A percentile compares a stretch with the other conserved stretches of the same genome.
phyloP scores from a whole-genome alignment of 2,113 vertebrate species.

The Dinomys branickii region DNA sequence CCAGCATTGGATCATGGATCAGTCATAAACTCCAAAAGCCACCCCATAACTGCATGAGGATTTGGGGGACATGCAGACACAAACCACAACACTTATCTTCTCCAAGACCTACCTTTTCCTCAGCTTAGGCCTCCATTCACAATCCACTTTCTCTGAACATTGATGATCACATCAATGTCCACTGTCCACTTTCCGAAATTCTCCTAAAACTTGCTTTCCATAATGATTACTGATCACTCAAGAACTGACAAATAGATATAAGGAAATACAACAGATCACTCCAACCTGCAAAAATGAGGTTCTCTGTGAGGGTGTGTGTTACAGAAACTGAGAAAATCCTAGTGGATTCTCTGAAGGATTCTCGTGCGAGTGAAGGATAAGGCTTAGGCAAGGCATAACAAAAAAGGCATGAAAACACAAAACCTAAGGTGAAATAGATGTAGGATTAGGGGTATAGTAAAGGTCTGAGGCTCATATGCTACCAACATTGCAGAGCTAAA shows the following conservation, averaged over 20 bases:
- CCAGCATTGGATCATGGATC: too few species aligned
- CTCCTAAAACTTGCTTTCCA: constrained; percentile 31
- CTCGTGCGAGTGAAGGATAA: background rate
- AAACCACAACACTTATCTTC: too few species aligned
- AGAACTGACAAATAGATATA: background rate
- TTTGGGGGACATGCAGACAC: too few species aligned
- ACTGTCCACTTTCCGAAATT: constrained; percentile 21
- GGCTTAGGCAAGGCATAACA: background rate
- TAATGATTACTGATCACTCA: constrained; percentile 5
- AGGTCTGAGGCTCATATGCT: background rate
- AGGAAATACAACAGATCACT: constrained; percentile 3
- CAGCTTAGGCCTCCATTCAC: background rate
- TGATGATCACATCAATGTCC: background rate
- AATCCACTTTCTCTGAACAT: background rate
- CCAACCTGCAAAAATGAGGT: constrained; percentile 6
- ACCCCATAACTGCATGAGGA: too few species aligned
- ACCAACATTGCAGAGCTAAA: background rate
- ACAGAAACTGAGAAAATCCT: constrained; percentile 40
- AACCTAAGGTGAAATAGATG: background rate
- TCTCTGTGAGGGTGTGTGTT: background rate
- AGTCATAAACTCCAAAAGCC: too few species aligned
- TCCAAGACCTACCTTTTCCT: background rate
- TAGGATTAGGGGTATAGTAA: background rate
- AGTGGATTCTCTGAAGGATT: background rate
- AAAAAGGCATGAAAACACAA: background rate